phyloP scores from a whole-genome alignment of 30 jellyfish, hydroid and myxozoan genomes.

The Aurelia sp. region DNA sequence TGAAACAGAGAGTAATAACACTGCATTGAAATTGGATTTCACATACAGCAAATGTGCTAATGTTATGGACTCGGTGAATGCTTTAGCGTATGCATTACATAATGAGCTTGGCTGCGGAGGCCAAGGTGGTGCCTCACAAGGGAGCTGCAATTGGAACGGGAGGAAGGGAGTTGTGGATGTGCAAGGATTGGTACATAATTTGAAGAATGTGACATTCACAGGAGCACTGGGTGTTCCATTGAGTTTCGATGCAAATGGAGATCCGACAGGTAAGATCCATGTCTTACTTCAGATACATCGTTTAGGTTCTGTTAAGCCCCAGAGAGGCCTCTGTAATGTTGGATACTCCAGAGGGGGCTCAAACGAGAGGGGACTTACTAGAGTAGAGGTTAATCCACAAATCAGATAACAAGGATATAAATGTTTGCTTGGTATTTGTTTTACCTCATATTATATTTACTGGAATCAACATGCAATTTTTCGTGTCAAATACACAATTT shows the following conservation, averaged over 20 bases:
- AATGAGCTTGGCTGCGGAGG: slow-evolving; percentile 57
- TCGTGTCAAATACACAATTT: too few species aligned
- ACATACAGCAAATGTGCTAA: slow-evolving; percentile 54
- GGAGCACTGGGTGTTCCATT: slow-evolving; percentile 72
- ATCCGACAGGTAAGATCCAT: slow-evolving; percentile 51
- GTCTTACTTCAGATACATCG: not conserved
- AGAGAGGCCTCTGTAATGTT: too few species aligned
- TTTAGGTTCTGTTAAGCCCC: not conserved
- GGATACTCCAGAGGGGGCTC: too few species aligned
- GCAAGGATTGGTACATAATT: slow-evolving; percentile 2
- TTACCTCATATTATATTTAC: too few species aligned
- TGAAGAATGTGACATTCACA: slow-evolving; percentile 48
- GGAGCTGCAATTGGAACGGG: slow-evolving; percentile 32
- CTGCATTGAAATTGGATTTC: slow-evolving; percentile 31
- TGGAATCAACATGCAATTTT: too few species aligned
- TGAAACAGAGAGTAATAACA: not conserved
- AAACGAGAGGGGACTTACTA: too few species aligned
- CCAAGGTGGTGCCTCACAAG: not conserved
- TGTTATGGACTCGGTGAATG: slow-evolving; percentile 75
- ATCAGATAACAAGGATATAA: too few species aligned
- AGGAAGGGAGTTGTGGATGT: slow-evolving; percentile 8
- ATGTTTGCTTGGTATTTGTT: too few species aligned
- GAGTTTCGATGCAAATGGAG: slow-evolving; percentile 78
- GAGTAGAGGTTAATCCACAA: too few species aligned
- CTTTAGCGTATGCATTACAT: slow-evolving; percentile 71